Base-by-base conservation (phyloP, 1,140 invertebrate species). In the Delia radicum region DNA sequence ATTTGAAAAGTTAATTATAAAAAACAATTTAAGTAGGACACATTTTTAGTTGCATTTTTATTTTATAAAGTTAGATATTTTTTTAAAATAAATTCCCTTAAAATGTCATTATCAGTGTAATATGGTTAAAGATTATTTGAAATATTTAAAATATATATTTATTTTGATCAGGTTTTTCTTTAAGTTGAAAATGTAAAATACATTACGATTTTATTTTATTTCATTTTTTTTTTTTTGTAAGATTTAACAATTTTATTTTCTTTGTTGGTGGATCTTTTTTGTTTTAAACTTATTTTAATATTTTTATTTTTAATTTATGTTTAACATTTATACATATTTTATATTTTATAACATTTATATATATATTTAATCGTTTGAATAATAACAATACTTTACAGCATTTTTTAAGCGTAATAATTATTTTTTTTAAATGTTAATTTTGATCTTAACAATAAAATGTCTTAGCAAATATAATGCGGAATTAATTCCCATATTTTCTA, bases 61-160 rank as follows among this genome's bases (percentile, higher is more conserved):
- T 18, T 73, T 37, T 3, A 26, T 46, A 33, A 33, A 33, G 7
- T 67, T 67, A 15, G 63, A 4, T 61, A 37, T 55, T 42, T 73
- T 24, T 46, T 55, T 55, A 15, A 37, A 37, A 33, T 46, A 73
- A 73, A 37, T 73, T 73, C 72, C 72, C 72, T 73, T 61, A 73
- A 48, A 73, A 73, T 73, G 72, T 73, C 72, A 73, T 27, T 48
- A 48, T 28, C 3, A 24, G 37, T 72, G 3, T 24, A 27, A 4
- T 72, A 24, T 6, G 33, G 26, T 46, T 46, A 37, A 37, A 21
- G 31, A 12, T n/a, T n/a, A n/a, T 65, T 65, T 24, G 10, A 65
- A 65, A 27, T 27, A 65, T 15, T 42, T 42, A 15, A 13, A 15
- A 5, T 42, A 13, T 8, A 42, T 42, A 42, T 42, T 42, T 42